phyloP scores from a whole-genome alignment of 2,888 invertebrate species.

The Drosophila flavopinicola region DNA sequence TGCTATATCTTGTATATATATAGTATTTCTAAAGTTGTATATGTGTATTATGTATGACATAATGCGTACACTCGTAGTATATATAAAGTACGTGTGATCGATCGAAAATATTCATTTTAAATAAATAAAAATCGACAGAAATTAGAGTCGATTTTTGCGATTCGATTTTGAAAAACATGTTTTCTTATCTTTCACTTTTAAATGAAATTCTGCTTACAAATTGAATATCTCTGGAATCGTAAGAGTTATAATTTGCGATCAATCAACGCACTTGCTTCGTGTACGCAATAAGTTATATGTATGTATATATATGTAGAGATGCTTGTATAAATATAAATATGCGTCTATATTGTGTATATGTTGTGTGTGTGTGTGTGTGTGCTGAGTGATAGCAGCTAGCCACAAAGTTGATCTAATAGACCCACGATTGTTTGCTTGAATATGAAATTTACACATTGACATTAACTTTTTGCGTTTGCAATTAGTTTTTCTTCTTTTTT shows the following conservation, averaged over 20 bases:
- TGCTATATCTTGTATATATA: slow-evolving; percentile 56
- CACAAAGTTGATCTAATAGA: slow-evolving; percentile 52
- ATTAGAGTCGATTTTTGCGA: not conserved
- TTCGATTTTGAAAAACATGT: no score
- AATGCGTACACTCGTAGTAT: slow-evolving; percentile 50
- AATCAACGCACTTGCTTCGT: slow-evolving; percentile 11
- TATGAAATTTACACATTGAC: slow-evolving; percentile 70
- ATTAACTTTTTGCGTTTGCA: slow-evolving; percentile 41
- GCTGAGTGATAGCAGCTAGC: slow-evolving; percentile 33
- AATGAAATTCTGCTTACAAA: no score
- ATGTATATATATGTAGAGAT: slow-evolving; percentile 34
- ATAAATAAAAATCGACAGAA: no score
- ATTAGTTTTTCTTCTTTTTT: slow-evolving; percentile 22
- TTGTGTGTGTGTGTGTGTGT: slow-evolving; percentile 29
- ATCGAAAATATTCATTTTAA: not conserved
- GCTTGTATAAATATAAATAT: slow-evolving; percentile 71
- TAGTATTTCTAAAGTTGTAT: slow-evolving; percentile 66
- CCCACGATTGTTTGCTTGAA: slow-evolving; percentile 61
- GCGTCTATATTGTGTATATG: slow-evolving; percentile 43
- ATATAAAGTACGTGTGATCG: slow-evolving; percentile 8
- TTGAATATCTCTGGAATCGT: no score
- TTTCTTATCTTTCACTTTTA: no score
- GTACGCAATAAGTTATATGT: slow-evolving; percentile 37
- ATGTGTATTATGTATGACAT: slow-evolving; percentile 53
- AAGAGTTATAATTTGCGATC: not conserved